Evolutionary conservation across 2,888 invertebrate species (phyloP).

Genomic region (Conops quadrifasciatus): DNA sequence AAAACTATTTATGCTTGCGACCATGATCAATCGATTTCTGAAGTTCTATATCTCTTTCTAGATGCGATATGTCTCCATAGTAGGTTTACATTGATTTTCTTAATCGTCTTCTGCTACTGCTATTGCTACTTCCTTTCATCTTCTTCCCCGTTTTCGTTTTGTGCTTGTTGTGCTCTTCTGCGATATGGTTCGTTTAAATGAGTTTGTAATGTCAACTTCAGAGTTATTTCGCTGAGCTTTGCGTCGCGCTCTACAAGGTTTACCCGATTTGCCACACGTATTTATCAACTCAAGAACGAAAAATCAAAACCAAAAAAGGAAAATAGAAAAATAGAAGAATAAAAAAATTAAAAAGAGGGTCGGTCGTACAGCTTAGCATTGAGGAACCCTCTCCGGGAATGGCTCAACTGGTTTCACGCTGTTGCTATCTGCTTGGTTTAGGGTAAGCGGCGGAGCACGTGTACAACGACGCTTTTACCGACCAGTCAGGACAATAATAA

Average conservation of each 20-base stretch:
- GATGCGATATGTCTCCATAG: constrained; percentile 3
- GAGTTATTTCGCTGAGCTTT: not conserved
- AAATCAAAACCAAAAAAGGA: constrained; percentile 3
- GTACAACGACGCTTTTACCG: constrained; percentile 10
- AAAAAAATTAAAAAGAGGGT: constrained; percentile 23
- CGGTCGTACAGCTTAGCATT: constrained; percentile 3
- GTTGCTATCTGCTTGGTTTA: constrained; percentile 20
- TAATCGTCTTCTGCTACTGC: not conserved
- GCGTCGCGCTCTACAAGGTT: not conserved
- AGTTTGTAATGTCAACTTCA: constrained; percentile 6
- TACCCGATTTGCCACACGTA: constrained; percentile 30
- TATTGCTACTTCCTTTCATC: not conserved
- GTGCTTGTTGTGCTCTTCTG: no score
- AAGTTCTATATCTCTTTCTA: constrained; percentile 32
- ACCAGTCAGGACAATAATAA: constrained; percentile 23
- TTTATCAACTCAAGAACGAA: not conserved
- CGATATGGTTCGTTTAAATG: not conserved
- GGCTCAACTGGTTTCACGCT: constrained; percentile 35
- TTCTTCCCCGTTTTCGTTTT: no score
- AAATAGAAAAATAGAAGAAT: not conserved
- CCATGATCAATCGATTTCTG: constrained; percentile 41
- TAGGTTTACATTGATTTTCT: not conserved
- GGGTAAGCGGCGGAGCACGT: constrained; percentile 27
- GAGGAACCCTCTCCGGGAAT: constrained; percentile 10
- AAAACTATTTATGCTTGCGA: constrained; percentile 24